Evolutionary conservation across 2,797 vertebrate genomes (phyloP).

Genomic region (Remorina albescens): DNA sequence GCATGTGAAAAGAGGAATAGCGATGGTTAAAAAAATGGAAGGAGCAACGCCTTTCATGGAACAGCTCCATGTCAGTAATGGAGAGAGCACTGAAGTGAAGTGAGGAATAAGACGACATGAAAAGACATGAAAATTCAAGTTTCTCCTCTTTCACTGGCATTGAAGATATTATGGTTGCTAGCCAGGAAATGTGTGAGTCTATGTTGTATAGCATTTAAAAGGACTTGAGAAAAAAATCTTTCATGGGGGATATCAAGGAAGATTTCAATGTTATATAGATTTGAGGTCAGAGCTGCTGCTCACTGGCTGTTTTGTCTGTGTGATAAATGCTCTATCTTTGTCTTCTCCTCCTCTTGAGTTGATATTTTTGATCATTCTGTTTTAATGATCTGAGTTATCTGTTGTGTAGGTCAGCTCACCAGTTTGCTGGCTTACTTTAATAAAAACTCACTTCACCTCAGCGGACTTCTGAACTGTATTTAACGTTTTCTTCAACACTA

Average conservation of each 20-base stretch:
- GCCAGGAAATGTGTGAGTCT: neutral
- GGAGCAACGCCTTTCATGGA: conserved; percentile 37
- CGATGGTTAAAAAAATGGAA: conserved; percentile 7
- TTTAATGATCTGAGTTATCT: conserved; percentile 4
- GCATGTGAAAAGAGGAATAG: neutral
- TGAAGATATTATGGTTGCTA: neutral
- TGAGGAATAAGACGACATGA: conserved; percentile 25
- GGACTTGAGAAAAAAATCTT: neutral
- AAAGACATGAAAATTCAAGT: conserved; percentile 47
- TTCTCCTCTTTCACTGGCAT: conserved; percentile 29
- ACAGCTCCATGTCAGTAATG: conserved; percentile 59
- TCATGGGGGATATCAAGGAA: neutral
- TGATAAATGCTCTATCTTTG: neutral
- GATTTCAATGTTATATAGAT: conserved; percentile 5
- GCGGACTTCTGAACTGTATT: too few relatives aligned
- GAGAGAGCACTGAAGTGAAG: conserved; percentile 53
- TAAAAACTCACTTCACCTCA: too few relatives aligned
- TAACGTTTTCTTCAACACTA: too few relatives aligned
- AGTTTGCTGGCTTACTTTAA: too few relatives aligned
- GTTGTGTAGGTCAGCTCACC: too few relatives aligned
- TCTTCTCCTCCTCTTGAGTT: conserved; percentile 36
- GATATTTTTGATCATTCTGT: conserved; percentile 2
- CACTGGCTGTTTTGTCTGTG: conserved; percentile 1
- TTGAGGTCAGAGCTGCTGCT: conserved; percentile 28
- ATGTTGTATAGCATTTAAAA: neutral